Evolutionary conservation across 2,113 vertebrate genomes (phyloP).

Genomic region (Mohoua ochrocephala): DNA sequence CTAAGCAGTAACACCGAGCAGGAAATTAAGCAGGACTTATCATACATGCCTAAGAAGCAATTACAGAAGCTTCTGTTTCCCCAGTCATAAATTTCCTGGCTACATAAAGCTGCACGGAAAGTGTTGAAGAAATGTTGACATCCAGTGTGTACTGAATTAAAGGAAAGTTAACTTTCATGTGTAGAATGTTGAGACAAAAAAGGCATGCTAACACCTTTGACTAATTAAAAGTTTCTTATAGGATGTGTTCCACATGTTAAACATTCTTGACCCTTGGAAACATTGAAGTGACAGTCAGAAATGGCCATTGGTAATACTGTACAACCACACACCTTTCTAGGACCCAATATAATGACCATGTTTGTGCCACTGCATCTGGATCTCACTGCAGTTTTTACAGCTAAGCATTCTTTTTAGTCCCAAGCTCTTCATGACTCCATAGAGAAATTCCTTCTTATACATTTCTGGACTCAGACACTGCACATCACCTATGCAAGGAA

Average conservation of each 20-base stretch:
- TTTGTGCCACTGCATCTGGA: background rate
- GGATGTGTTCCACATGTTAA: background rate
- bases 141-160: background rate
- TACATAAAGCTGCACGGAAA: background rate
- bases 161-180: background rate
- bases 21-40: slow-evolving; percentile 40
- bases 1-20: background rate
- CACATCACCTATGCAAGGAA: background rate
- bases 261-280: background rate
- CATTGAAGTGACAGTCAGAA: background rate
- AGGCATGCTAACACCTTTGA: background rate
- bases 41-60: background rate
- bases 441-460: background rate
- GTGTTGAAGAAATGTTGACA: background rate
- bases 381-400: background rate
- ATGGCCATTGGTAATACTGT: background rate
- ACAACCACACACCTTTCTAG: background rate
- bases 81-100: background rate
- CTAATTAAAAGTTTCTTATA: background rate
- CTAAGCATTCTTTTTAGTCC: background rate
- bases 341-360: background rate
- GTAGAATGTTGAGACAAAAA: background rate
- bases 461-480: background rate
- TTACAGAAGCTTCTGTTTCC: slow-evolving; percentile 42
- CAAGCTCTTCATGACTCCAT: background rate